Evolutionary conservation across 2,888 invertebrate genomes (phyloP), one percentile per base, ranked within the genome.

Genomic region (Masnerella sp.): DNA sequence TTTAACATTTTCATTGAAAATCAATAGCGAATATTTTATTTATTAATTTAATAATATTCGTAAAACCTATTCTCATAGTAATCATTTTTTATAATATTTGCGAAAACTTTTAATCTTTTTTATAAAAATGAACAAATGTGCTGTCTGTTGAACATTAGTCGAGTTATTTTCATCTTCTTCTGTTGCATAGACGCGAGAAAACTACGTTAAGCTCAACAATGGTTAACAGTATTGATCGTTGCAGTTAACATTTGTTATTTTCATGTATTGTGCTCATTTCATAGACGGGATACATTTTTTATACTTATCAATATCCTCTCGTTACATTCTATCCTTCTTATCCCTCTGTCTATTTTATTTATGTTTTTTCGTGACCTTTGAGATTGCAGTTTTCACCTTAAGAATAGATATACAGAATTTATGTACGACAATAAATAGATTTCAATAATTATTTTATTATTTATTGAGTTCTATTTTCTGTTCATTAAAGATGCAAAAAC

Each of bases 181-280:
- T 8, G 5, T 11, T 30, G 51, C 12, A 20, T 17, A 34, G 14
- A 43, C 5, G 17, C 5, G n/a, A 49, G 30, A 58, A 34, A 32
- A 43, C 17, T 58, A 51, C 40, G 34, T 47, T 38, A 47, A 15
- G 17, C 9, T 52, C 42, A 40, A 67, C 42, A 67, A 58, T 58
- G 58, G 40, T 49, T 34, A 42, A 56, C 45, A 32, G 56, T 67
- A 67, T 67, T 47, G 67, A 67, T 56, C 56, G 67, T 40, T 42
- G 58, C 32, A 58, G 49, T 67, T 67, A 56, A 49, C 65, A 67
- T 58, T 67, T 67, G 49, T 67, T 58, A 67, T 51, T 49, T 58
- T 18, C 43, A 51, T 7, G 32, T 34, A 47, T 58, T 56, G 56
- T 49, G 40, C 3, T 32, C 11, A 28, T 36, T 45, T 56, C 47